These are phyloP conservation scores for Drosophila teissieri DNA, from an alignment of 1,140 invertebrate genomes.

Conservation along the genomic window DNA sequence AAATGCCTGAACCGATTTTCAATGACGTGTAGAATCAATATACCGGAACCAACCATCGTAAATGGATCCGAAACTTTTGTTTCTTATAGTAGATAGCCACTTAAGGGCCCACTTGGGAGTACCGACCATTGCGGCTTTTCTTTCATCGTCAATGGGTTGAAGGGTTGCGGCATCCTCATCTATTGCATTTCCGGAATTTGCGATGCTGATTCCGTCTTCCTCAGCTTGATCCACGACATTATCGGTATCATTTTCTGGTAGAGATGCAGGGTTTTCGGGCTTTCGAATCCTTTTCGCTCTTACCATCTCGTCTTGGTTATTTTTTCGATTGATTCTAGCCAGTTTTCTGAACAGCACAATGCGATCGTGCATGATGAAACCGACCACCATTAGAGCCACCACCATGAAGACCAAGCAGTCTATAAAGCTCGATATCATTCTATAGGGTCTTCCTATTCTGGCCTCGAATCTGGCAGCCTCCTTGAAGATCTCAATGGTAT, in stretches of 20 bases:
- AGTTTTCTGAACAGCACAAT: background rate
- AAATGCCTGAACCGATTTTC: background rate
- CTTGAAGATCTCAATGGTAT: constrained; percentile 21
- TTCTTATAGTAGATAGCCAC: background rate
- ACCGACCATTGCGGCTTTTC: constrained; percentile 9
- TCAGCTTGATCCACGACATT: background rate
- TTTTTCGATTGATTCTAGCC: background rate
- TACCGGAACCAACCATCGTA: constrained; percentile 24
- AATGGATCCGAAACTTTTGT: constrained; percentile 5
- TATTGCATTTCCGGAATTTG: background rate
- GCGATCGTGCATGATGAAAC: constrained; percentile 11
- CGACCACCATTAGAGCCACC: constrained; percentile 12
- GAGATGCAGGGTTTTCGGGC: background rate
- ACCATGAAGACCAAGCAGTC: constrained; percentile 32
- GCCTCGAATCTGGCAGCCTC: constrained; percentile 25
- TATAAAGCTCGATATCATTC: constrained; percentile 10
- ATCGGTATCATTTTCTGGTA: background rate
- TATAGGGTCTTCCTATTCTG: constrained; percentile 10
- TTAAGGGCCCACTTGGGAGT: constrained; percentile 14
- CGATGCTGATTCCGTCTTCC: constrained; percentile 1
- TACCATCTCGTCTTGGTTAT: background rate
- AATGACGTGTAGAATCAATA: background rate
- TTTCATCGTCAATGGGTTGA: background rate
- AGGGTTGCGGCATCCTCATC: constrained; percentile 3
- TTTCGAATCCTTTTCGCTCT: no score